Percentiles rank a stretch among this genome's conserved stretches.
phyloP scores from a whole-genome alignment of 2,113 vertebrate genomes.

The Prionailurus bengalensis region DNA sequence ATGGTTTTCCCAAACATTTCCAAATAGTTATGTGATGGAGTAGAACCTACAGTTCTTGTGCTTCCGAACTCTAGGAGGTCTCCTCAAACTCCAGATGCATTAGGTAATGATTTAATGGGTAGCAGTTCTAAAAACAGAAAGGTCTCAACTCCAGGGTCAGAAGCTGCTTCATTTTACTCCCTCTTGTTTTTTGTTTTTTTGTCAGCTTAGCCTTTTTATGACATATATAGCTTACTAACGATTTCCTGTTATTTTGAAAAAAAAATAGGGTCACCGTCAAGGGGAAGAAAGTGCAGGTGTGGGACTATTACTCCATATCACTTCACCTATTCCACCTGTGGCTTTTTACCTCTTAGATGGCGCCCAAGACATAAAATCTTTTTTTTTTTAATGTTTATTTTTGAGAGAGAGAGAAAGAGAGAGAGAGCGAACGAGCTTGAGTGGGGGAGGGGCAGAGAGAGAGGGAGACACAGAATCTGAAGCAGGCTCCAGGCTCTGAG shows the following conservation, averaged over 20 bases:
- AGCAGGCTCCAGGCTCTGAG: too few species aligned
- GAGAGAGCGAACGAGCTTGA: too few species aligned
- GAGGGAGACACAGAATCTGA: too few species aligned
- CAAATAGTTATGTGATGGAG: not conserved
- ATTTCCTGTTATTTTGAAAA: conserved; percentile 24
- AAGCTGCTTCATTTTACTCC: not conserved
- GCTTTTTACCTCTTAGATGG: not conserved
- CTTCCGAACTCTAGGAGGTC: not conserved
- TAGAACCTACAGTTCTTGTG: not conserved
- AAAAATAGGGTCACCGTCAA: not conserved
- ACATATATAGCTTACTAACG: not conserved
- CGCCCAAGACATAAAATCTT: not conserved
- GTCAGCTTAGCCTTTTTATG: not conserved
- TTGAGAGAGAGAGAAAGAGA: too few species aligned
- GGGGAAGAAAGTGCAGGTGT: not conserved
- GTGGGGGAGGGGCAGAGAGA: too few species aligned
- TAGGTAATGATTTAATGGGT: not conserved
- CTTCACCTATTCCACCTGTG: not conserved
- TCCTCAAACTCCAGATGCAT: not conserved
- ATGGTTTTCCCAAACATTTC: not conserved
- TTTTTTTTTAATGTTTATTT: too few species aligned
- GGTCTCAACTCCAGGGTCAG: not conserved
- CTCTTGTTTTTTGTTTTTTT: not conserved
- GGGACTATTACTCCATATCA: not conserved
- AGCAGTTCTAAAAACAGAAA: not conserved